These are phyloP conservation scores for Trypoxylus dichotomus DNA, from an alignment of 1,140 invertebrate genomes.

Conservation along the genomic window DNA sequence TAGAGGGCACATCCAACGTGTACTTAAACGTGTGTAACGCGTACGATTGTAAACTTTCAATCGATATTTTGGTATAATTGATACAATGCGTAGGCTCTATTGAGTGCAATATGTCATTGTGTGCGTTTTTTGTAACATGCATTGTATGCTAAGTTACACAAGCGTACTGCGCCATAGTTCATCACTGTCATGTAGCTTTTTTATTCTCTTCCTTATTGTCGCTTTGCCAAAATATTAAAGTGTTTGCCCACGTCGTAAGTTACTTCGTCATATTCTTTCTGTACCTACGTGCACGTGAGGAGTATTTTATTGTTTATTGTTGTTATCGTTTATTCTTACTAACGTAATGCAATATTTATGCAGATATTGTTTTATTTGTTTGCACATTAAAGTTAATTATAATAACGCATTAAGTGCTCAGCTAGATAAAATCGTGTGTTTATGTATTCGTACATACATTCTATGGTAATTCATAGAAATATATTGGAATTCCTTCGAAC, in stretches of 20 bases:
- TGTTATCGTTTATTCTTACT: background rate
- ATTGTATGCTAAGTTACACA: conserved; percentile 24
- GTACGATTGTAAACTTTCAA: conserved; percentile 1
- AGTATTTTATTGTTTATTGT: background rate
- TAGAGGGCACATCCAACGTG: background rate
- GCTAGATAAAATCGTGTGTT: too few species aligned
- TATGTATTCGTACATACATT: too few species aligned
- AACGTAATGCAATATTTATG: background rate
- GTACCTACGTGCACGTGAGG: background rate
- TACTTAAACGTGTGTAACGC: background rate
- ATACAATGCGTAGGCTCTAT: background rate
- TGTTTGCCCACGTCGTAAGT: conserved; percentile 17
- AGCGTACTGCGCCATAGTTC: background rate
- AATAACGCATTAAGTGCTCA: too few species aligned
- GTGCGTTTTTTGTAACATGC: conserved; percentile 8
- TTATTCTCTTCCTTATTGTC: conserved; percentile 15
- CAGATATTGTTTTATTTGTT: too few species aligned
- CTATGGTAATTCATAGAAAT: too few species aligned
- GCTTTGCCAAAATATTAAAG: conserved; percentile 23
- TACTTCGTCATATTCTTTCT: background rate
- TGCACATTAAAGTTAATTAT: too few species aligned
- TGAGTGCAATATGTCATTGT: conserved; percentile 22
- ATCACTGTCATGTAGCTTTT: conserved; percentile 14
- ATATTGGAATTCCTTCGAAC: too few species aligned
- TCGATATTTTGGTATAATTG: conserved; percentile 8